Evolutionary conservation across 2,797 vertebrate genomes (phyloP).

Genomic region (Tinamus major): DNA sequence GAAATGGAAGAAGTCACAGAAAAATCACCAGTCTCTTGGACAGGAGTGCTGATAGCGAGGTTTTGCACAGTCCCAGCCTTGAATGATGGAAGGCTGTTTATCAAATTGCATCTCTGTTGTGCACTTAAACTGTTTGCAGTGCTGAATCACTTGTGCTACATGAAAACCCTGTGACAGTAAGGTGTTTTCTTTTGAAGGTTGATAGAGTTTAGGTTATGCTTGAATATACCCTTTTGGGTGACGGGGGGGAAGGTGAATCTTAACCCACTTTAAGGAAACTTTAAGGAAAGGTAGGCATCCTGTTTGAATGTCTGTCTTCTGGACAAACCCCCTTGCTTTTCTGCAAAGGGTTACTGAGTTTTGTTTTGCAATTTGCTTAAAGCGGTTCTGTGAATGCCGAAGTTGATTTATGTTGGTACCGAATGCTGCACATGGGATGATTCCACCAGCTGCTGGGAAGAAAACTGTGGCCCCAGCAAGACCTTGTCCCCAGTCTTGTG

Average conservation of each 20-base stretch:
- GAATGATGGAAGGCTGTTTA: conserved; percentile 17
- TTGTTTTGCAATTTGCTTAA: background rate
- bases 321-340: background rate
- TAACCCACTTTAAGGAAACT: background rate
- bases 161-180: conserved; percentile 30
- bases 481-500: background rate
- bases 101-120: conserved; percentile 42
- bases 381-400: background rate
- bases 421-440: background rate
- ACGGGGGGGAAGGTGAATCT: background rate
- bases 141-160: background rate
- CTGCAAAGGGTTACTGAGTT: background rate
- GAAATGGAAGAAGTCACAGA: background rate
- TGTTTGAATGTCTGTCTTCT: background rate
- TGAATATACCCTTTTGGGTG: background rate
- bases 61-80: background rate
- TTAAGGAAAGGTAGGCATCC: background rate
- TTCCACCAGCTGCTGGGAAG: background rate
- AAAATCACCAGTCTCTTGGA: conserved; percentile 1
- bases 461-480: background rate
- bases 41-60: background rate
- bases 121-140: conserved; percentile 24
- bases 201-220: conserved; percentile 10
- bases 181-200: conserved; percentile 32
- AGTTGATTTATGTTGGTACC: background rate